phyloP scores from a whole-genome alignment of 2,113 vertebrate genomes.

The Hipposideros armiger region DNA sequence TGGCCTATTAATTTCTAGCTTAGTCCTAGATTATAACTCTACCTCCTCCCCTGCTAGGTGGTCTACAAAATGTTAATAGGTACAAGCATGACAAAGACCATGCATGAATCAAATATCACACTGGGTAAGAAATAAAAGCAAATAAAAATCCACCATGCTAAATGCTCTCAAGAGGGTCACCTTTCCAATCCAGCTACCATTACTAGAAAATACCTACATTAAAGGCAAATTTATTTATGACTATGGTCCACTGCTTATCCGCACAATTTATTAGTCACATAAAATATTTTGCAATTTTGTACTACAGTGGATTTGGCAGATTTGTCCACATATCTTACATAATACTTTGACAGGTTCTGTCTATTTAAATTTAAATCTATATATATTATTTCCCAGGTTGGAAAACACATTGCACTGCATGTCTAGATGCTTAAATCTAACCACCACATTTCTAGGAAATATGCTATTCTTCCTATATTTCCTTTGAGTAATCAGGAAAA shows the following conservation, averaged over 20 bases:
- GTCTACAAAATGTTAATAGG: conserved; percentile 48
- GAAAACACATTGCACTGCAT: background rate
- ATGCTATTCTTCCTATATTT: conserved; percentile 12
- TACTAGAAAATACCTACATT: conserved; percentile 13
- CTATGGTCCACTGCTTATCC: background rate
- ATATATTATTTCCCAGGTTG: conserved; percentile 27
- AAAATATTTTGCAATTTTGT: conserved; percentile 52
- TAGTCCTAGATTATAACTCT: conserved; percentile 46
- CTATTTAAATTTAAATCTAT: conserved; percentile 46
- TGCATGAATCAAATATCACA: conserved; percentile 23
- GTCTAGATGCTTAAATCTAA: background rate
- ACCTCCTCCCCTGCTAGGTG: background rate
- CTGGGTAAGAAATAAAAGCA: background rate
- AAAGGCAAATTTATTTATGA: conserved; percentile 43
- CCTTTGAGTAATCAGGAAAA: conserved; percentile 11
- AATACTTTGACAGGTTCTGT: conserved; percentile 42
- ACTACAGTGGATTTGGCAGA: conserved; percentile 59
- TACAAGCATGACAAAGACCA: conserved; percentile 46
- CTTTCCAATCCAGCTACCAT: background rate
- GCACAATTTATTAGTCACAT: conserved; percentile 58
- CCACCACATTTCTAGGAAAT: background rate
- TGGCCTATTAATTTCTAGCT: conserved; percentile 57
- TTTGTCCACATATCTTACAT: background rate
- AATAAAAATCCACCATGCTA: conserved; percentile 61
- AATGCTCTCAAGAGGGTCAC: conserved; percentile 41